These are phyloP conservation scores for Nomada goodeniana DNA, from an alignment of 2,888 invertebrate species.

Conservation along the genomic window DNA sequence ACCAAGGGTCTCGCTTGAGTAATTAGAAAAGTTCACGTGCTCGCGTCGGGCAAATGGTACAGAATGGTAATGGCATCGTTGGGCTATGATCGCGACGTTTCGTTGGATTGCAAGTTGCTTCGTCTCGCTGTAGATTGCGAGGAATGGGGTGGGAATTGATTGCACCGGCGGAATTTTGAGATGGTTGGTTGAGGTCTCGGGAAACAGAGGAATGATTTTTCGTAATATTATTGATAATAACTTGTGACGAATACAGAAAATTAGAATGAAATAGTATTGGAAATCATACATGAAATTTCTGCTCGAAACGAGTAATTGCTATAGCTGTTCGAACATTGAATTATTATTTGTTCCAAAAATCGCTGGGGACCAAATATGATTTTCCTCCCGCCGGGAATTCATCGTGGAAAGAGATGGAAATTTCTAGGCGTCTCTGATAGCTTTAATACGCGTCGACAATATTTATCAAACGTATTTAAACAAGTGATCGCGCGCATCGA, in stretches of 20 bases:
- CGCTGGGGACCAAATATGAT: not conserved
- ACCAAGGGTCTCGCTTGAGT: conserved; percentile 35
- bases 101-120: not conserved
- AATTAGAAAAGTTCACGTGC: conserved; percentile 17
- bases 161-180: not conserved
- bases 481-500: conserved; percentile 6
- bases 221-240: not conserved
- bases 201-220: not conserved
- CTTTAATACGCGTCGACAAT: not conserved
- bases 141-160: not conserved
- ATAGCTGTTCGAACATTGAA: too few relatives aligned
- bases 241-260: too few relatives aligned
- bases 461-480: conserved; percentile 15
- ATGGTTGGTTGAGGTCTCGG: not conserved
- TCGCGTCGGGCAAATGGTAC: not conserved
- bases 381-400: not conserved
- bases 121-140: conserved; percentile 2
- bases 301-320: too few relatives aligned
- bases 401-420: not conserved
- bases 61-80: conserved; percentile 10
- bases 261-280: too few relatives aligned
- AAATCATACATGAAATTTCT: too few relatives aligned
- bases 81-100: conserved; percentile 11
- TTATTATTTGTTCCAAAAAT: not conserved
- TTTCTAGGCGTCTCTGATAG: not conserved